Evolutionary conservation across 30 jellyfish, hydroid and myxozoan species (phyloP).

Genomic region (Haliclystus octoradiatus): DNA sequence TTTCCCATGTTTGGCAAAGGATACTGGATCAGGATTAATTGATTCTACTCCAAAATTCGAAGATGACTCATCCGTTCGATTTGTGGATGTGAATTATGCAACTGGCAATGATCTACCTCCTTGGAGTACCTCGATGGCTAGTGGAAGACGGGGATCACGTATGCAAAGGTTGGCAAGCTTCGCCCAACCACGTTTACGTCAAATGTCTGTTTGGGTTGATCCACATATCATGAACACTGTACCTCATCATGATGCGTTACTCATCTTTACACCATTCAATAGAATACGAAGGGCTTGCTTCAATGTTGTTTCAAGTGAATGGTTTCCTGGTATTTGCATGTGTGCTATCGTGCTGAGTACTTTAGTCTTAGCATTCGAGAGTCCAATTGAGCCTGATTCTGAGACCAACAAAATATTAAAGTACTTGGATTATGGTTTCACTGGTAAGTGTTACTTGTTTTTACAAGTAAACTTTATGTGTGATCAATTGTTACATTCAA

Average conservation of each 20-base stretch:
- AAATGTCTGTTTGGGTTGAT: conserved; percentile 9
- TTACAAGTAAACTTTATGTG: not conserved
- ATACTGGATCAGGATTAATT: too few relatives aligned
- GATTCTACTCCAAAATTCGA: not conserved
- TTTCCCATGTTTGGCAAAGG: not conserved
- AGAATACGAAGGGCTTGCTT: conserved; percentile 24
- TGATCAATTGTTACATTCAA: too few relatives aligned
- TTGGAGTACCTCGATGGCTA: not conserved
- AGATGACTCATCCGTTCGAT: not conserved
- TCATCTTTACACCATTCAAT: conserved; percentile 42
- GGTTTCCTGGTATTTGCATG: conserved; percentile 24
- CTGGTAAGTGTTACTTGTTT: conserved; percentile 28
- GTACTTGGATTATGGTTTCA: conserved; percentile 42
- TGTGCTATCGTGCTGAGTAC: conserved; percentile 46
- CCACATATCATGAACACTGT: conserved; percentile 22
- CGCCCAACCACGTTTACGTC: conserved; percentile 1
- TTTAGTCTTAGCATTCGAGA: conserved; percentile 49
- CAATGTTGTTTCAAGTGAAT: conserved; percentile 17
- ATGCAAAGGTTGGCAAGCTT: not conserved
- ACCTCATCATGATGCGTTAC: conserved; percentile 62
- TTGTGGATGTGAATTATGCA: not conserved
- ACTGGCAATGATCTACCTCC: too few relatives aligned
- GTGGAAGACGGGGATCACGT: not conserved
- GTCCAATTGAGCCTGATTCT: conserved; percentile 34
- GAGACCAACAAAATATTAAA: conserved; percentile 1